phyloP scores from a whole-genome alignment of 2,888 invertebrate genomes.

The Cryptus armator region DNA sequence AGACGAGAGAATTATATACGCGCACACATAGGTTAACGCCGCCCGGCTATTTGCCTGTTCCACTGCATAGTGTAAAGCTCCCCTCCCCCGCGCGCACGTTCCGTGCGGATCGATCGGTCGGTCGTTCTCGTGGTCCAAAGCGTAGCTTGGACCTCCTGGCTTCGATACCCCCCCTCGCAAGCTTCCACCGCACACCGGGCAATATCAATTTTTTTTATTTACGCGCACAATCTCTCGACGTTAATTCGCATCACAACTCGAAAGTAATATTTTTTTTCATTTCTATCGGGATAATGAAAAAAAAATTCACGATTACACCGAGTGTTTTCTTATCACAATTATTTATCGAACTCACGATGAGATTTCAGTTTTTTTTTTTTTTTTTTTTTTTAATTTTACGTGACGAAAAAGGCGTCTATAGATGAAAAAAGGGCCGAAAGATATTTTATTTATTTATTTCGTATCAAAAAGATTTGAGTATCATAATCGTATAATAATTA shows the following conservation, averaged over 20 bases:
- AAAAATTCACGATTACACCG: conserved; percentile 2
- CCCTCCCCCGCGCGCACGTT: background rate
- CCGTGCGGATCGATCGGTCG: conserved; percentile 58
- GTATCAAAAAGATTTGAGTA: background rate
- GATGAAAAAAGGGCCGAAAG: background rate
- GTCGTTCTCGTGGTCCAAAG: conserved; percentile 29
- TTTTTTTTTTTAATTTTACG: no score
- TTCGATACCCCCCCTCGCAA: conserved; percentile 13
- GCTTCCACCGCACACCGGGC: conserved; percentile 14
- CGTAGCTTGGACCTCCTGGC: conserved; percentile 28
- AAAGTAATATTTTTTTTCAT: background rate
- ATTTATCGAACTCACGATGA: conserved; percentile 36
- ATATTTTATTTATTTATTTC: background rate
- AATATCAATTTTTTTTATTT: conserved; percentile 2
- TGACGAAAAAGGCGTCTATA: conserved; percentile 15
- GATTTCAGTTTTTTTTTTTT: background rate
- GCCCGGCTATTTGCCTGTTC: conserved; percentile 37
- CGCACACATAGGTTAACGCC: background rate
- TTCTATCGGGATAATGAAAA: conserved; percentile 1
- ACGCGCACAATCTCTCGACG: background rate
- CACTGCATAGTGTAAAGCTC: conserved; percentile 35
- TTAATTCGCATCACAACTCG: background rate
- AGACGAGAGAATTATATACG: background rate
- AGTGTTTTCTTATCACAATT: conserved; percentile 18
- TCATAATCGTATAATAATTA: background rate